Percentiles rank a stretch among this genome's conserved stretches.
Conservation (phyloP, 2,113 vertebrate genomes). For the Eurypyga helias region DNA sequence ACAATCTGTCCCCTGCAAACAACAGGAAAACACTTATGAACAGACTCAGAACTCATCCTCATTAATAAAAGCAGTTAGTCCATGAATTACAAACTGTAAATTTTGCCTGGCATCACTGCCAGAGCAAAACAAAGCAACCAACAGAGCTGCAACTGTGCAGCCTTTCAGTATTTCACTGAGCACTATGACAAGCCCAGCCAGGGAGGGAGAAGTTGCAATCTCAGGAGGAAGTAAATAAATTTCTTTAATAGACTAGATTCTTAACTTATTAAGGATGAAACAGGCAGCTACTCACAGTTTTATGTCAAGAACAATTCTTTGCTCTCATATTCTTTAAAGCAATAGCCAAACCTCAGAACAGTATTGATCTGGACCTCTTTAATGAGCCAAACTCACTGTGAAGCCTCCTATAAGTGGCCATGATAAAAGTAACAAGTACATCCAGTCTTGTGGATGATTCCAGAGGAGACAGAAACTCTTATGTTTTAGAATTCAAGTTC, state of each 20-base stretch:
- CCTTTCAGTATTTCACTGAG: not conserved
- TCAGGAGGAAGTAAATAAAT: not conserved
- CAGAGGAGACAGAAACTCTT: not conserved
- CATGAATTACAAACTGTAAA: conserved; percentile 53
- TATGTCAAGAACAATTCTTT: not conserved
- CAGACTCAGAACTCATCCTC: conserved; percentile 6
- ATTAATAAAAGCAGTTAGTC: conserved; percentile 57
- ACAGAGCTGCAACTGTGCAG: not conserved
- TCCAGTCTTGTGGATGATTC: not conserved
- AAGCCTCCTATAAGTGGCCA: not conserved
- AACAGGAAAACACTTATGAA: not conserved
- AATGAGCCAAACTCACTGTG: not conserved
- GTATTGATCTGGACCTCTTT: not conserved
- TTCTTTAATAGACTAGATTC: not conserved
- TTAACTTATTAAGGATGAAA: not conserved
- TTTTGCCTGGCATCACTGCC: conserved; percentile 15
- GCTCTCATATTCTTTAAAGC: not conserved
- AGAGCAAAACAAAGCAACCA: conserved; percentile 27
- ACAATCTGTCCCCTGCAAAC: conserved; percentile 27
- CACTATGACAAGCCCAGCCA: not conserved
- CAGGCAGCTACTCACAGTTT: not conserved
- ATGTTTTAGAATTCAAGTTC: not conserved
- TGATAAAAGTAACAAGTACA: not conserved
- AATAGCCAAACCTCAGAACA: not conserved
- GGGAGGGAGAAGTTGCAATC: not conserved